Base-by-base conservation (phyloP, 2,113 vertebrate genomes). In the Otolemur garnettii region DNA sequence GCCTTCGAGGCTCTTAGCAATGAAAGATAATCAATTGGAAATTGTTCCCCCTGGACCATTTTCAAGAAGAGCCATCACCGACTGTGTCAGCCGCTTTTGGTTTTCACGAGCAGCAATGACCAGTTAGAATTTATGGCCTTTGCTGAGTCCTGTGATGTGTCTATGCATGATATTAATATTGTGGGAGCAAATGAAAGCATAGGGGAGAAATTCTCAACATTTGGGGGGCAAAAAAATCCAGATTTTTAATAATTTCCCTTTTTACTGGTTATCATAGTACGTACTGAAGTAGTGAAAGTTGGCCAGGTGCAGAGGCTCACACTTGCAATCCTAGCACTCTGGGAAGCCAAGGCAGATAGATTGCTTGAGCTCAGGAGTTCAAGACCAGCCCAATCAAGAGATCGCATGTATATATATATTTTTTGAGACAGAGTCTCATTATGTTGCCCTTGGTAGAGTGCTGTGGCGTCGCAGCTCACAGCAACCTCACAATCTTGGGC, bases 11-110 rank as follows among this genome's bases (percentile, higher is more conserved):
- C 99, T 98, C 99, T 99, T 99, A 99, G 98, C 97, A 97, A 92
- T 97, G 98, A 99, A 98, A 98, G 98, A 97, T 99, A 99, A 99
- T 99, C 99, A 98, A 99, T 99, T 95, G 94, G 95, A 98, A 98
- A 98, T 98, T 97, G 98, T 97, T 98, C 98, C 98, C 98, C 77
- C 98, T 98, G 98, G 98, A 98, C 98, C 98, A 97, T 98, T 98
- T 98, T 98, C 98, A 98, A 98, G 98, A 98, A 89, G 87, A 99
- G 98, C 98, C 98, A 99, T 98, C 98, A 98, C 98, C 98, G 98
- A 98, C 98, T 98, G 98, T 96, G 98, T 98, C 93, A 85, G 97
- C 96, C 97, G 97, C 91, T 82, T 89, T 82, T 22, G 84, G 85
- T 33, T 33, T 14, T 84, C 12, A 19, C 7, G 93, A 96, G 8